Conservation (phyloP, 2,888 invertebrate species). For the Scrobipalpa atriplicella region DNA sequence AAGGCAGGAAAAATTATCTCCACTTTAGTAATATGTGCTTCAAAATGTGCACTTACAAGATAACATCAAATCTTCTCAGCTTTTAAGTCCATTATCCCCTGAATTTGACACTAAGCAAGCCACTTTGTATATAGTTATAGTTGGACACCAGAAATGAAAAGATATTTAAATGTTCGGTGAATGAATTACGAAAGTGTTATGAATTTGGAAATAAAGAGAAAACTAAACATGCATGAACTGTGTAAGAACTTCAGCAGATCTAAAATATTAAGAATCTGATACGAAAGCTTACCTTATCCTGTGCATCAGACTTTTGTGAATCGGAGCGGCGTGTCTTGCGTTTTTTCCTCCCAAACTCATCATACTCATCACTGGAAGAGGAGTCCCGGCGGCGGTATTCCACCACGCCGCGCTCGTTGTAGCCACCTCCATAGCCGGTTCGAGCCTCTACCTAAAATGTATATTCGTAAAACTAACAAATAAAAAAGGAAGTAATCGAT, state of each 20-base stretch:
- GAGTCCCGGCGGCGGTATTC: slow-evolving; percentile 95
- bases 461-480: not conserved
- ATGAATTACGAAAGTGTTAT: slow-evolving; percentile 24
- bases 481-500: not conserved
- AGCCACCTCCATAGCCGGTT: slow-evolving; percentile 93
- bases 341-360: slow-evolving; percentile 92
- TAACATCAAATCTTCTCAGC: slow-evolving; percentile 76
- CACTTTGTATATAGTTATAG: slow-evolving; percentile 11
- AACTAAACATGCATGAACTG: slow-evolving; percentile 10
- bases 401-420: slow-evolving; percentile 97
- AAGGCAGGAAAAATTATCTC: slow-evolving; percentile 83
- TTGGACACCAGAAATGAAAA: slow-evolving; percentile 34
- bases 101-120: slow-evolving; percentile 48
- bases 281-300: slow-evolving; percentile 51
- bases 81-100: slow-evolving; percentile 72
- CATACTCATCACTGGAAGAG: slow-evolving; percentile 97
- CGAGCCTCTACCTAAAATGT: slow-evolving; percentile 85
- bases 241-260: not conserved
- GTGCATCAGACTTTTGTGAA: slow-evolving; percentile 41
- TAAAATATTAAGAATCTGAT: not conserved
- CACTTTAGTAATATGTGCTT: slow-evolving; percentile 81
- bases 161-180: slow-evolving; percentile 31
- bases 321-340: slow-evolving; percentile 68
- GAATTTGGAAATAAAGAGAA: not conserved
- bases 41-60: slow-evolving; percentile 55